These are phyloP conservation scores for Rhogogaster chlorosoma DNA, from an alignment of 2,888 invertebrate genomes.

Conservation along the genomic window DNA sequence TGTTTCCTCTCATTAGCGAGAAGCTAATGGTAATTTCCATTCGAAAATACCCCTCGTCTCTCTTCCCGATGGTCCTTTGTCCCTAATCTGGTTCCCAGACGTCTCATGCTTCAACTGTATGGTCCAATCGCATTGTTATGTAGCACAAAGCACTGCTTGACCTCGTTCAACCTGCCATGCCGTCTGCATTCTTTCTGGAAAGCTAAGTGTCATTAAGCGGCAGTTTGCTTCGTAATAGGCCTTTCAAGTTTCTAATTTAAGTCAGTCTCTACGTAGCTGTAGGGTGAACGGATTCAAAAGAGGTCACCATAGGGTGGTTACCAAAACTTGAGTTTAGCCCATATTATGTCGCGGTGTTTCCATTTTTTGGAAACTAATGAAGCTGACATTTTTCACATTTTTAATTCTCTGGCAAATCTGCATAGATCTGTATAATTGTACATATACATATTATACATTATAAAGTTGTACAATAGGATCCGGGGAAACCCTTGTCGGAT, in stretches of 20 bases:
- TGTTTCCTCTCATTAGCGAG: neutral
- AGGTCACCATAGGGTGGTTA: neutral
- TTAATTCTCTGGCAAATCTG: neutral
- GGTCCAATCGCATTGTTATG: constrained; percentile 31
- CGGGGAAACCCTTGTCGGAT: constrained; percentile 7
- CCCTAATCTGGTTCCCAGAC: constrained; percentile 14
- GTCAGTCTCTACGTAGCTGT: neutral
- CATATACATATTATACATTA: constrained; percentile 14
- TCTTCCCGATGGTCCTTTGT: constrained; percentile 22
- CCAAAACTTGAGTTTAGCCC: neutral
- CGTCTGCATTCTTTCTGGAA: constrained; percentile 31
- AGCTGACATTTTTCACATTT: neutral
- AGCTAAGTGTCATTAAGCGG: constrained; percentile 19
- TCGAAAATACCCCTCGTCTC: neutral
- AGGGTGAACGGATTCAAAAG: neutral
- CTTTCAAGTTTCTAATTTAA: neutral
- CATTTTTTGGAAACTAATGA: neutral
- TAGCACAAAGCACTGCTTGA: constrained; percentile 43
- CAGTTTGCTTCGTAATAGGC: constrained; percentile 1
- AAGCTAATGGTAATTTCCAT: neutral
- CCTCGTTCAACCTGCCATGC: constrained; percentile 14
- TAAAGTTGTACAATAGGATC: neutral
- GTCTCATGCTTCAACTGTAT: neutral
- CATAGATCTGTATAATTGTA: neutral
- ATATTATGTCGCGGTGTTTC: neutral